Evolutionary conservation across 1,140 invertebrate genomes (phyloP).

Genomic region (Sycobia sp.): DNA sequence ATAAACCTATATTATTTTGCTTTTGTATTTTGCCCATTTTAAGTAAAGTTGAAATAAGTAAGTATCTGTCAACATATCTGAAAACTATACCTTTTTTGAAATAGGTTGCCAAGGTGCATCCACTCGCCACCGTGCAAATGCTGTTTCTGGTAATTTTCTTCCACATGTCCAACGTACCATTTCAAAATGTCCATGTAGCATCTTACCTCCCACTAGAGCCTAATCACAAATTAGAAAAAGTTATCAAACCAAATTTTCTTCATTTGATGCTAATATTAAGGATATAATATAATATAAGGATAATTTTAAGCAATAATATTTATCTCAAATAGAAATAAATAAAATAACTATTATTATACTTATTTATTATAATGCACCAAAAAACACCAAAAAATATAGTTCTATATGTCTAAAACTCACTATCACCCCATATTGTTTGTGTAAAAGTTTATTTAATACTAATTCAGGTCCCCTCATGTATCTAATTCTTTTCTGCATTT

Average conservation of each 20-base stretch:
- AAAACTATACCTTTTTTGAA: constrained; percentile 84
- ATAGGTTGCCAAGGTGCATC: constrained; percentile 94
- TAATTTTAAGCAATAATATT: no score
- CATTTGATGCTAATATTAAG: no score
- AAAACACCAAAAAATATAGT: no score
- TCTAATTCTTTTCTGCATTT: constrained; percentile 80
- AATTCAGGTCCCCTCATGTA: constrained; percentile 89
- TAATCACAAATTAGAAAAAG: constrained; percentile 50
- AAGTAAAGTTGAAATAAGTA: no score
- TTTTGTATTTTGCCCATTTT: no score
- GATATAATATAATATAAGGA: no score
- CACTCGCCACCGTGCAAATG: constrained; percentile 95
- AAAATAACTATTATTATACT: no score
- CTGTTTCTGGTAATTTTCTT: constrained; percentile 76
- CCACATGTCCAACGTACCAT: constrained; percentile 80
- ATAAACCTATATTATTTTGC: no score
- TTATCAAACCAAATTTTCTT: no score
- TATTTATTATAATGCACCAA: no score
- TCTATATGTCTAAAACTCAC: constrained; percentile 62
- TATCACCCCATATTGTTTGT: constrained; percentile 90
- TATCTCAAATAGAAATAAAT: background rate
- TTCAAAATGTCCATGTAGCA: constrained; percentile 84
- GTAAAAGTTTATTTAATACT: constrained; percentile 81
- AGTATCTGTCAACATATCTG: no score
- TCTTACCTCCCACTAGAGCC: constrained; percentile 82